phyloP scores from a whole-genome alignment of 2,797 vertebrate species.

The Epinephelus coioides region DNA sequence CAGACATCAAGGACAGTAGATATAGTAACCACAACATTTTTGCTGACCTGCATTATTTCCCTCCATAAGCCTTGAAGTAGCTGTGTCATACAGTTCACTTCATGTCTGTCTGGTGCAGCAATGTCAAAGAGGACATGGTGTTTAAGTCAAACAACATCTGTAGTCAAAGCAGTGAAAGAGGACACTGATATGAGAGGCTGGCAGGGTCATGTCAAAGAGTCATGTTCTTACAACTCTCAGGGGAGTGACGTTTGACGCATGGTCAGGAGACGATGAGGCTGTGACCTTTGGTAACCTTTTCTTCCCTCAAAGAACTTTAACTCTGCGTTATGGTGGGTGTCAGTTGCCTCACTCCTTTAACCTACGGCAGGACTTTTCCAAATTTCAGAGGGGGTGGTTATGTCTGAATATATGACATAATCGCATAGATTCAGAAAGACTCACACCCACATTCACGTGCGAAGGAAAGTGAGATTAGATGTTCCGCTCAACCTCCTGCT shows the following conservation, averaged over 20 bases:
- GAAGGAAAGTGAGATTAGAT: slow-evolving; percentile 42
- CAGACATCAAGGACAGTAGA: slow-evolving; percentile 6
- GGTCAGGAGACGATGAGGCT: slow-evolving; percentile 21
- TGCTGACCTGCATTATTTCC: not conserved
- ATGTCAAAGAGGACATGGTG: slow-evolving; percentile 43
- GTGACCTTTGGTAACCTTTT: slow-evolving; percentile 18
- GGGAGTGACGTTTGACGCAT: slow-evolving; percentile 42
- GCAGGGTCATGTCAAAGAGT: slow-evolving; percentile 55
- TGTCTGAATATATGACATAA: slow-evolving; percentile 9
- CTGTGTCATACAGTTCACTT: slow-evolving; percentile 6
- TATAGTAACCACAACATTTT: not conserved
- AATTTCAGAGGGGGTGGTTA: not conserved
- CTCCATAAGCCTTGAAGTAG: slow-evolving; percentile 1
- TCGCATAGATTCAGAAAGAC: not conserved
- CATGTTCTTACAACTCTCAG: slow-evolving; percentile 52
- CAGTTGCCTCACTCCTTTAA: not conserved
- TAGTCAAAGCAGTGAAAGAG: slow-evolving; percentile 43
- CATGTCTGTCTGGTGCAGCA: slow-evolving; percentile 10
- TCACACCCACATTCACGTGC: not conserved
- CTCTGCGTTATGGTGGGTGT: slow-evolving; percentile 8
- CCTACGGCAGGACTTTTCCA: not conserved
- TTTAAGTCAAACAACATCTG: slow-evolving; percentile 65
- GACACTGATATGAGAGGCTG: slow-evolving; percentile 19
- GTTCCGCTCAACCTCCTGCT: slow-evolving; percentile 46
- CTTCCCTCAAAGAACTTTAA: slow-evolving; percentile 11